Base-by-base conservation (phyloP, 2,113 vertebrate species). In the Clarias gariepinus region DNA sequence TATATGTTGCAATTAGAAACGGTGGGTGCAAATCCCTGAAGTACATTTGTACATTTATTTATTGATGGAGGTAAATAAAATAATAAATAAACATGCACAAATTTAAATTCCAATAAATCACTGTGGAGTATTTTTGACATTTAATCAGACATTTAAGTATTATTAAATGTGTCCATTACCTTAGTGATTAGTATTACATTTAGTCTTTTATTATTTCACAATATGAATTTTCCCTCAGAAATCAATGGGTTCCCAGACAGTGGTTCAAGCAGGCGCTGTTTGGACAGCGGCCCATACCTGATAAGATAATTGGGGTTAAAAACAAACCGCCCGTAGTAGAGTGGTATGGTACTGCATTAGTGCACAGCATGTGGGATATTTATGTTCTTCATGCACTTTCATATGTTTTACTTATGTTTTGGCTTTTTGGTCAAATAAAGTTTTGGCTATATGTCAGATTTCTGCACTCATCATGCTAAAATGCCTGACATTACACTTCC, bases 251-350 rank as follows among this genome's bases (percentile, higher is more conserved):
- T 77, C 85, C 85, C 85, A 76, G 91, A 91, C 85, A 25, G 80
- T 73, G 64, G 23, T 84, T 83, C 9, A 60, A 84, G 73, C 88
- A 84, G 79, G 57, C 90, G 81, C 58, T 91, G 60, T 81, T 87
- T 89, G 85, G 77, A 88, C 81, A 25, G 8, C 82, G 64, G 88
- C 84, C 88, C 91, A 87, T 82, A 86, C 89, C 90, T 79, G 77
- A 90, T 91, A 89, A 89, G 89, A 90, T 93, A 92, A 93, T 91
- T 89, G 88, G 90, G 84, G 73, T 47, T 92, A 89, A 92, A 93
- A 93, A 93, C 91, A 93, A 93, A 94, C 85, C 90, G 82, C 78
- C 83, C n/a, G 85, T 87, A 89, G 88, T 86, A 87, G 81, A 82
- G 8, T 77, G 82, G 90, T 91, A 88, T 77, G 86, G 89, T 89